A percentile compares a stretch with the other conserved stretches of the same genome.
Evolutionary conservation across 2,888 invertebrate species (phyloP).

Genomic region (Campoplex capitator): DNA sequence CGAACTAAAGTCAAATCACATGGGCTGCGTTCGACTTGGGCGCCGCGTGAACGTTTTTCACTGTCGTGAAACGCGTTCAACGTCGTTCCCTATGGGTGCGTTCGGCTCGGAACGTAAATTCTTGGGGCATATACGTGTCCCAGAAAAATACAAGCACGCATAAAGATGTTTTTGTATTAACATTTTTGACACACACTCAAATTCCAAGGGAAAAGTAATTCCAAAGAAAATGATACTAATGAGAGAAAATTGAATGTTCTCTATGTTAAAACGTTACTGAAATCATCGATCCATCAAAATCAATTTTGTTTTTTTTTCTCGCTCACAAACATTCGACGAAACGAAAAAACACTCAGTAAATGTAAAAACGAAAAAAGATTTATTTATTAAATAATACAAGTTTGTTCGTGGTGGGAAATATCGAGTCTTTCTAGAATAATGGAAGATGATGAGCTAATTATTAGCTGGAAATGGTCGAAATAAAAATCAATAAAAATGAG

Average conservation of each 20-base stretch:
- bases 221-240: background rate
- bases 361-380: background rate
- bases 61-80: too few species aligned
- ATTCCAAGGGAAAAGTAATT: background rate
- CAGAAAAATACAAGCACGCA: too few species aligned
- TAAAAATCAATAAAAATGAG: background rate
- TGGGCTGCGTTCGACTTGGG: too few species aligned
- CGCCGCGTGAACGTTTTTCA: too few species aligned
- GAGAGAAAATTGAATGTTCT: background rate
- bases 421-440: background rate
- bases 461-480: background rate
- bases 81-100: too few species aligned
- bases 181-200: background rate
- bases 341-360: background rate
- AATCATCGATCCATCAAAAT: background rate
- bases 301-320: background rate
- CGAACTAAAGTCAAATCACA: too few species aligned
- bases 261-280: too few species aligned
- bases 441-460: background rate
- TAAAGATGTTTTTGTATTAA: too few species aligned
- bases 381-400: background rate
- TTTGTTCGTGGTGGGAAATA: background rate
- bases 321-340: background rate
- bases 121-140: too few species aligned
- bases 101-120: too few species aligned